These are phyloP conservation scores for Melieria picta DNA, from an alignment of 2,888 invertebrate genomes.

Conservation along the genomic window DNA sequence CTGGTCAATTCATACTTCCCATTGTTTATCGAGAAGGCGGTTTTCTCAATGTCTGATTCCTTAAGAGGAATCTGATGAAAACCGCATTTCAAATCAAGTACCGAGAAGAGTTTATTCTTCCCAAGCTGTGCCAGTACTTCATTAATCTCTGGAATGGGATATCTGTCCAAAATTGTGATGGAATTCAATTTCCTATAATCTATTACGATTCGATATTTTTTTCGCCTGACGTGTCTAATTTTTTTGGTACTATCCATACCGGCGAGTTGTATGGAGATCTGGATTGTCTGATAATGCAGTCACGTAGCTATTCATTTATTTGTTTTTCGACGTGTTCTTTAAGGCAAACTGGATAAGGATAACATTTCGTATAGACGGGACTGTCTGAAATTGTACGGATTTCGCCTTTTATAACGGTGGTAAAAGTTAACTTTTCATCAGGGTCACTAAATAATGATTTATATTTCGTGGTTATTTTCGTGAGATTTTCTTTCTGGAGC, in stretches of 20 bases:
- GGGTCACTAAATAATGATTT: conserved; percentile 6
- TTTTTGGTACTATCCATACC: too few relatives aligned
- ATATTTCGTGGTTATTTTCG: neutral
- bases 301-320: neutral
- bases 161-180: neutral
- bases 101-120: conserved; percentile 1
- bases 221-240: too few relatives aligned
- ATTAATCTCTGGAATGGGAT: too few relatives aligned
- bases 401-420: conserved; percentile 1
- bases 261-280: conserved; percentile 4
- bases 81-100: conserved; percentile 8
- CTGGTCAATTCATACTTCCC: too few relatives aligned
- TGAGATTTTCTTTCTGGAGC: neutral
- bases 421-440: conserved; percentile 6
- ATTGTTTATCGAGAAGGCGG: too few relatives aligned
- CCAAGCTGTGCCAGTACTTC: neutral
- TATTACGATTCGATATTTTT: neutral
- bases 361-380: conserved; percentile 6
- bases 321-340: conserved; percentile 4
- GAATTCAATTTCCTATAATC: conserved; percentile 1
- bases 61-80: too few relatives aligned
- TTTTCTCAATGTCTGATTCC: too few relatives aligned
- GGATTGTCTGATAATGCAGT: neutral
- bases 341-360: neutral
- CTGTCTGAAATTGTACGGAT: neutral